Conservation (phyloP, 1,140 invertebrate species). For the Formica exsecta region DNA sequence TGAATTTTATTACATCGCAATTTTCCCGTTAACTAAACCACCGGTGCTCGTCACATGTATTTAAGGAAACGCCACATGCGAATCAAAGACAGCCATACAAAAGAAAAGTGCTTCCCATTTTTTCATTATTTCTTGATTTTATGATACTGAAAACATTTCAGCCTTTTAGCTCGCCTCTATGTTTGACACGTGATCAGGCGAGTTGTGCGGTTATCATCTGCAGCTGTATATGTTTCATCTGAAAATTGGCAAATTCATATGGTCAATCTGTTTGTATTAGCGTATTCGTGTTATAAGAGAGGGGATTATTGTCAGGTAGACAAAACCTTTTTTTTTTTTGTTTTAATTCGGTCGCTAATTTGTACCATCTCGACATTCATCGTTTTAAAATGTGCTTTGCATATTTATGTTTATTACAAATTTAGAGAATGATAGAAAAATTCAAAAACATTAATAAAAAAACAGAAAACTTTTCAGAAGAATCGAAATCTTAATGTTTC, state of each 20-base stretch:
- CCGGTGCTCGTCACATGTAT: background rate
- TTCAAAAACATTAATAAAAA: background rate
- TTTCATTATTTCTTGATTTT: background rate
- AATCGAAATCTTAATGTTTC: background rate
- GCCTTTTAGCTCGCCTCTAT: background rate
- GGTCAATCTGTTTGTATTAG: conserved; percentile 22
- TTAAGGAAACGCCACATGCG: background rate
- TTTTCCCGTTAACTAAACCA: background rate
- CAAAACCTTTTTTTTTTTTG: background rate
- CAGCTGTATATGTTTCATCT: background rate
- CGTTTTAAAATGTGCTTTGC: background rate
- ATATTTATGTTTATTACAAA: background rate
- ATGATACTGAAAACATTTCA: conserved; percentile 8
- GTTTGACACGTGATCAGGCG: background rate
- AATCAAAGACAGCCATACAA: background rate
- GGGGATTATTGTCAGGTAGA: background rate
- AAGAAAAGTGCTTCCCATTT: background rate
- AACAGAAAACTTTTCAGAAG: background rate
- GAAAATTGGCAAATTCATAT: conserved; percentile 18
- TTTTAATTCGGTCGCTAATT: background rate
- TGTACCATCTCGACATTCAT: background rate
- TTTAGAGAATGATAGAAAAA: background rate
- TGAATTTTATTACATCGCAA: background rate
- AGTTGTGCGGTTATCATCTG: conserved; percentile 36
- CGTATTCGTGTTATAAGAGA: background rate